Conservation (phyloP, 2,113 vertebrate genomes). For the Passer montanus region DNA sequence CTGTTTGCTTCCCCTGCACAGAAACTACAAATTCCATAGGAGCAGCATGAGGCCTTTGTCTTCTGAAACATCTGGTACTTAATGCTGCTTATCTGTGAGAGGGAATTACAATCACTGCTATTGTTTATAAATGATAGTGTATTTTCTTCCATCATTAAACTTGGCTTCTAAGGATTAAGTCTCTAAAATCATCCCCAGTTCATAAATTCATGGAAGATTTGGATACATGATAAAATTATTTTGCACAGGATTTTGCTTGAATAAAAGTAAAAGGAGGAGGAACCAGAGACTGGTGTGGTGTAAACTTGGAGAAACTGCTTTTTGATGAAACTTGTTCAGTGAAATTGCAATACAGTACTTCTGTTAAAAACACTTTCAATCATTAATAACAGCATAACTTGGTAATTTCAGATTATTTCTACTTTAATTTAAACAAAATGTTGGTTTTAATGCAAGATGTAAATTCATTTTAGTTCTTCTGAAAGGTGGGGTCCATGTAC, state of each 20-base stretch:
- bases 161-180: not conserved
- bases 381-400: not conserved
- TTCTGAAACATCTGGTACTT: not conserved
- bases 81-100: not conserved
- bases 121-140: not conserved
- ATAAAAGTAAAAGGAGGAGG: not conserved
- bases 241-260: not conserved
- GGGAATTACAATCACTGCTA: not conserved
- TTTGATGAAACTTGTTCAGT: not conserved
- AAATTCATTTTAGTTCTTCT: not conserved
- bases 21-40: not conserved
- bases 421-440: not conserved
- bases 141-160: not conserved
- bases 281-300: not conserved
- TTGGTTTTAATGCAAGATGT: not conserved
- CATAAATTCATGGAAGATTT: not conserved
- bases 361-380: not conserved
- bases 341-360: not conserved
- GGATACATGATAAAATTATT: not conserved
- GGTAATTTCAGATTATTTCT: not conserved
- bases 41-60: not conserved
- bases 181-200: not conserved
- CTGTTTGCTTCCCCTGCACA: not conserved
- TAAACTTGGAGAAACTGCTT: not conserved
- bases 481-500: not conserved